Evolutionary conservation across 2,888 invertebrate genomes (phyloP).

Genomic region (Amblyjoppa proteus): DNA sequence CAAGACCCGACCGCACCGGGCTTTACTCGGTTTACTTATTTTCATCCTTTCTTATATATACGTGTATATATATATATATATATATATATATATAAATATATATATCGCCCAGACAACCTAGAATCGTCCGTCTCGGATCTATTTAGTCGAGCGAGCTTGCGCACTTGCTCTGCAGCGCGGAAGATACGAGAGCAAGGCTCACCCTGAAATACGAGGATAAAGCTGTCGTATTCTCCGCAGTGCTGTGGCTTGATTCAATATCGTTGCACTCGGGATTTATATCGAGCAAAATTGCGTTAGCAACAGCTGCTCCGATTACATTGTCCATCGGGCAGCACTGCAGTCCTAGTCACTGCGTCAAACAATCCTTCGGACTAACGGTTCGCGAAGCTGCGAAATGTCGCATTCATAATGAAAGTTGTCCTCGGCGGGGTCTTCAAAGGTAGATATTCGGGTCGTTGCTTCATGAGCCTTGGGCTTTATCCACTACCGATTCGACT

Average conservation of each 20-base stretch:
- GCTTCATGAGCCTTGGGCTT: too few relatives aligned
- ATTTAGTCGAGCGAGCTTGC: constrained; percentile 67
- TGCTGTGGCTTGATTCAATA: constrained; percentile 79
- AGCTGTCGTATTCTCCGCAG: constrained; percentile 40
- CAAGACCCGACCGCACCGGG: constrained; percentile 20
- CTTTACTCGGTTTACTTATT: constrained; percentile 26
- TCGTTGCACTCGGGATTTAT: constrained; percentile 79
- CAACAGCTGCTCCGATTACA: constrained; percentile 76
- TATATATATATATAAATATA: neutral
- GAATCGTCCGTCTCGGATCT: constrained; percentile 70
- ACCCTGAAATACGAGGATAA: constrained; percentile 49
- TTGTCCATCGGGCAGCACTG: neutral
- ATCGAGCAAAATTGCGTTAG: constrained; percentile 80
- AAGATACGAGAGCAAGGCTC: constrained; percentile 63
- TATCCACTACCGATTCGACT: neutral
- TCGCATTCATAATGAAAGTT: too few relatives aligned
- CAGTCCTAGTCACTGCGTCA: too few relatives aligned
- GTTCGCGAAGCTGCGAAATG: too few relatives aligned
- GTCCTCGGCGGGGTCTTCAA: too few relatives aligned
- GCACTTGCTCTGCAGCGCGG: constrained; percentile 28
- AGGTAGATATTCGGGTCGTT: too few relatives aligned
- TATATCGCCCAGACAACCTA: neutral
- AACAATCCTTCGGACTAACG: constrained; percentile 9
- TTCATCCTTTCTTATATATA: constrained; percentile 2
- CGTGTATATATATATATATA: neutral